Conservation (phyloP, 2,888 invertebrate species). For the Mythimna ferrago region DNA sequence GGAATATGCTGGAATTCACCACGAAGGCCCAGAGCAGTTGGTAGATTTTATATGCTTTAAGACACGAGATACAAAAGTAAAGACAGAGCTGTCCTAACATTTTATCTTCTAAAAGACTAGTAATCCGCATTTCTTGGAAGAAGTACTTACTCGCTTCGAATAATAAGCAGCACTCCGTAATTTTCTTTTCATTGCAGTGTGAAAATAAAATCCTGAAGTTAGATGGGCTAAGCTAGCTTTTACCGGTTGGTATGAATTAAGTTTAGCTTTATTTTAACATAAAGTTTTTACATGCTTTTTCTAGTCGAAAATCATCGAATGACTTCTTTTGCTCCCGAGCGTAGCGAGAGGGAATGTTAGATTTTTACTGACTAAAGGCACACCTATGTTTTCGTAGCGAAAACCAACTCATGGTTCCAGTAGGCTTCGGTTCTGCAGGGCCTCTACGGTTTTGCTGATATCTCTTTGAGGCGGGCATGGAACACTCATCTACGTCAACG, state of each 20-base stretch:
- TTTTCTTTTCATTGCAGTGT: slow-evolving; percentile 44
- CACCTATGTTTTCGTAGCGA: too few relatives aligned
- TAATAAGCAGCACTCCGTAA: slow-evolving; percentile 47
- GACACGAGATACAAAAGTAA: not conserved
- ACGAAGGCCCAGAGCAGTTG: too few relatives aligned
- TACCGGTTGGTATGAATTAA: slow-evolving; percentile 14
- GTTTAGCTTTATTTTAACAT: slow-evolving; percentile 12
- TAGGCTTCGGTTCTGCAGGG: too few relatives aligned
- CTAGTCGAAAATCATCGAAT: too few relatives aligned
- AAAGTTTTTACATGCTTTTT: not conserved
- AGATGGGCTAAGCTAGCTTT: slow-evolving; percentile 9
- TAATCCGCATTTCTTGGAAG: slow-evolving; percentile 21
- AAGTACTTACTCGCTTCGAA: slow-evolving; percentile 35
- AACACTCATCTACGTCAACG: too few relatives aligned
- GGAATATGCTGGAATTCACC: too few relatives aligned
- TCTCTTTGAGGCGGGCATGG: too few relatives aligned
- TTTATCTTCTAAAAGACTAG: slow-evolving; percentile 8
- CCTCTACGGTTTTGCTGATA: too few relatives aligned
- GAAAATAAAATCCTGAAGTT: slow-evolving; percentile 33
- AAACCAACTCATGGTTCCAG: too few relatives aligned
- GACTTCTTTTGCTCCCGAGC: too few relatives aligned
- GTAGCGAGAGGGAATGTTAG: too few relatives aligned
- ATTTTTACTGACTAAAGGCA: too few relatives aligned
- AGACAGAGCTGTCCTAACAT: not conserved
- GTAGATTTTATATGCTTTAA: not conserved